phyloP scores from a whole-genome alignment of 2,797 vertebrate species.

The Tinamus major region DNA sequence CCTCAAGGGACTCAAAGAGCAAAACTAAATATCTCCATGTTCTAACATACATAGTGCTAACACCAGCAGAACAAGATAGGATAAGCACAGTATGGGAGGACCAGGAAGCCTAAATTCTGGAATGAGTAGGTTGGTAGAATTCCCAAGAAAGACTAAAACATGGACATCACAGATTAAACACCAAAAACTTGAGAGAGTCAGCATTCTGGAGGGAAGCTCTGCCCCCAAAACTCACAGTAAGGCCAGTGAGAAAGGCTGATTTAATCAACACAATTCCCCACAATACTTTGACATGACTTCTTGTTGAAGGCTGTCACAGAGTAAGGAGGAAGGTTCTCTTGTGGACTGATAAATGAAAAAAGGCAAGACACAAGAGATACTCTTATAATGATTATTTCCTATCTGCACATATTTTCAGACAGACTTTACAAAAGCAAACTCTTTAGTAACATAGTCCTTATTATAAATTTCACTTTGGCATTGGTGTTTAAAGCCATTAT shows the following conservation, averaged over 20 bases:
- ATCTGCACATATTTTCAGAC: neutral
- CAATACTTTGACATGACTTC: rapidly evolving
- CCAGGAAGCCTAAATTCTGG: neutral
- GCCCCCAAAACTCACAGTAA: neutral
- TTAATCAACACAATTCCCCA: rapidly evolving
- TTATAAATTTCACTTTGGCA: neutral
- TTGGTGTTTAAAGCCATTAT: neutral
- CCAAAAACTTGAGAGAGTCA: neutral
- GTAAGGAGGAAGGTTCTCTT: neutral
- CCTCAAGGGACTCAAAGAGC: neutral
- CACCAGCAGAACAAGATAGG: neutral
- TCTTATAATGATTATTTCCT: neutral
- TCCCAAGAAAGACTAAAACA: neutral
- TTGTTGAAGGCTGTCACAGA: neutral
- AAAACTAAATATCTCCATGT: neutral
- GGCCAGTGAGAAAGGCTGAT: neutral
- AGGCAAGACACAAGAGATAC: neutral
- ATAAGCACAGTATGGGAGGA: neutral
- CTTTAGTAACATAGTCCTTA: neutral
- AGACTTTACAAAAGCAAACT: neutral
- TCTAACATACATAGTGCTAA: neutral
- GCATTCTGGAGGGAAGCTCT: neutral
- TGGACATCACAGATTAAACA: neutral
- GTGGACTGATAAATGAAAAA: neutral
- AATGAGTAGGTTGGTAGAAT: neutral